Evolutionary conservation across 2,113 vertebrate species (phyloP).

Genomic region (Halcyon malimbica): DNA sequence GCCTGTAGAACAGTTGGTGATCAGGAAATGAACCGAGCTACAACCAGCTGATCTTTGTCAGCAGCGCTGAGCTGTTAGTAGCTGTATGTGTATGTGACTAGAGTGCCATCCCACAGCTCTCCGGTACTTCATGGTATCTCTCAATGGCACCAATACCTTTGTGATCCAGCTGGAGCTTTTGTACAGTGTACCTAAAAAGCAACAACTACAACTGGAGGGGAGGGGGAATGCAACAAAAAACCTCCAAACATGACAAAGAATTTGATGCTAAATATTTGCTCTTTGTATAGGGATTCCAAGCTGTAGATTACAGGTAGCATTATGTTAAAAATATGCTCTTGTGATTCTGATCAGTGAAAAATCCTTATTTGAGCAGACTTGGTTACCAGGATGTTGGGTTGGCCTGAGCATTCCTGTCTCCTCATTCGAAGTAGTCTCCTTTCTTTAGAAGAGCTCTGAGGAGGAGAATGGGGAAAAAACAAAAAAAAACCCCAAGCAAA

Average conservation of each 20-base stretch:
- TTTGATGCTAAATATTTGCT: not conserved
- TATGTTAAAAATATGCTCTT: not conserved
- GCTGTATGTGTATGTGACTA: not conserved
- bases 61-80: not conserved
- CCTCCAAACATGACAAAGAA: not conserved
- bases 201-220: not conserved
- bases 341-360: not conserved
- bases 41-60: not conserved
- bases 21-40: not conserved
- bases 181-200: not conserved
- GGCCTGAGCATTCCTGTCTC: not conserved
- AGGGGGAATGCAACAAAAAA: rapidly evolving
- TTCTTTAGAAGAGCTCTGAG: not conserved
- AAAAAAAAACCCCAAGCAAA: not conserved
- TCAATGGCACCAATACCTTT: not conserved
- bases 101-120: not conserved
- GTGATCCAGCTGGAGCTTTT: not conserved
- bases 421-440: not conserved
- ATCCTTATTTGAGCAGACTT: not conserved
- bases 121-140: not conserved
- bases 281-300: not conserved
- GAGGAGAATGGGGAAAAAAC: not conserved
- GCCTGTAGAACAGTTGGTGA: not conserved
- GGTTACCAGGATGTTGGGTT: not conserved
- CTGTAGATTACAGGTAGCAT: not conserved